phyloP scores from a whole-genome alignment of 2,113 vertebrate genomes.

The Riparia riparia region DNA sequence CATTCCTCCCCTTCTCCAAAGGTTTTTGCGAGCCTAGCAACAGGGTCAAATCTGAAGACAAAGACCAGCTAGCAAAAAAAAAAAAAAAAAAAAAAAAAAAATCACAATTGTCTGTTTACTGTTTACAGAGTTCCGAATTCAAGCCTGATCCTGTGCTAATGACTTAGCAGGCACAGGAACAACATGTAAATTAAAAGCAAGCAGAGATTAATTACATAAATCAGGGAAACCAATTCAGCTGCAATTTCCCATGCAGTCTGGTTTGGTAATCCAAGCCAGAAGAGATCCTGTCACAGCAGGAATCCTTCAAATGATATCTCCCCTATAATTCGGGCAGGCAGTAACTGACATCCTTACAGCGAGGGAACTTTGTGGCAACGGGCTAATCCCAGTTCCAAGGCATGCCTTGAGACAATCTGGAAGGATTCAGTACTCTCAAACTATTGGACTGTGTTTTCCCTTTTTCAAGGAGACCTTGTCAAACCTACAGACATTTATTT shows the following conservation, averaged over 20 bases:
- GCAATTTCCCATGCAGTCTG: background rate
- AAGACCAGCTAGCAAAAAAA: background rate
- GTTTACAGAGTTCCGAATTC: conserved; percentile 17
- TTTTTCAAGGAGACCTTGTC: background rate
- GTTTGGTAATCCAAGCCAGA: conserved; percentile 18
- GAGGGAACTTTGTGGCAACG: background rate
- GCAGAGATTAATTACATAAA: conserved; percentile 46
- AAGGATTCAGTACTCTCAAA: background rate
- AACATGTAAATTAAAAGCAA: conserved; percentile 53
- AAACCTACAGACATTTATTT: background rate
- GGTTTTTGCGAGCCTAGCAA: background rate
- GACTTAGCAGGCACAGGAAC: conserved; percentile 35
- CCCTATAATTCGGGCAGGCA: background rate
- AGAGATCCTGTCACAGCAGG: background rate
- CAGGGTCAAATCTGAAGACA: background rate
- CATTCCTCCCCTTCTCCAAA: background rate
- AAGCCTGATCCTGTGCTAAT: conserved; percentile 37
- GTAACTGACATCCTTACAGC: background rate
- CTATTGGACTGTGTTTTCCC: background rate
- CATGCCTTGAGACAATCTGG: background rate
- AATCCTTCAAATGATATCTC: background rate
- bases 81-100: too few species aligned
- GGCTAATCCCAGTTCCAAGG: background rate
- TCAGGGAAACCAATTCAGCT: conserved; percentile 14
- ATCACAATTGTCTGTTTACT: too few species aligned